Evolutionary conservation across 2,888 invertebrate species (phyloP), one percentile per base, ranked within the genome.

Genomic region (Tryphoninae sp.): DNA sequence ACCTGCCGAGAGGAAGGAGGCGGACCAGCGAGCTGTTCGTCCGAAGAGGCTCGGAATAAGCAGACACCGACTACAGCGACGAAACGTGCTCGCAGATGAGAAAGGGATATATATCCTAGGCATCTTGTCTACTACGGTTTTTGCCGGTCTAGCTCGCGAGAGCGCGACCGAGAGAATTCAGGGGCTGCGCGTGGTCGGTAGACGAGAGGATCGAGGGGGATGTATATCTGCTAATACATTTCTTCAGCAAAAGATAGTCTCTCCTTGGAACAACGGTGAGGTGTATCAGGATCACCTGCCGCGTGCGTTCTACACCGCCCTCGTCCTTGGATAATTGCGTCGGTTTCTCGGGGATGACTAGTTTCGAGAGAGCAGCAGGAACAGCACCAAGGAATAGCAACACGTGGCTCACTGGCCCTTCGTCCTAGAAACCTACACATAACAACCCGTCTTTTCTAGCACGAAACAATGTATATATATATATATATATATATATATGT

Each of bases 291-390:
- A 86, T 90, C 91, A 91, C 91, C 90, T 90, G 91, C 90, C 88
- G 86, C 80, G 68, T 53, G 69, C 49, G 76, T 68, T 62, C 77
- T 55, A 55, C 68, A 71, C 86, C 86, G 87, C 86, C 85, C 85
- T 87, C 87, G 89, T 87, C 90, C 90, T 90, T 90, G 89, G 88
- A 87, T 89, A 89, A 90, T 90, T 90, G 89, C 87, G 87, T 84
- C 85, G 84, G 86, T 84, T 78, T 64, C 33, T 33, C 68, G 80
- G 82, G 77, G 82, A 82, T 79, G 77, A 82, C 79, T 82, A 72
- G 83, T 76, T 76, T 61, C 9, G 55, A 55, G 16, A 16, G 8
- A 55, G 22, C 55, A 55, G 16, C n/a, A 22, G 62, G 55, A 58
- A 23, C 59, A 68, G 40, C 68, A 64, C 68, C 61, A 58, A 51